These are phyloP conservation scores for Cygnus olor DNA, from an alignment of 2,797 vertebrate genomes.

Conservation along the genomic window DNA sequence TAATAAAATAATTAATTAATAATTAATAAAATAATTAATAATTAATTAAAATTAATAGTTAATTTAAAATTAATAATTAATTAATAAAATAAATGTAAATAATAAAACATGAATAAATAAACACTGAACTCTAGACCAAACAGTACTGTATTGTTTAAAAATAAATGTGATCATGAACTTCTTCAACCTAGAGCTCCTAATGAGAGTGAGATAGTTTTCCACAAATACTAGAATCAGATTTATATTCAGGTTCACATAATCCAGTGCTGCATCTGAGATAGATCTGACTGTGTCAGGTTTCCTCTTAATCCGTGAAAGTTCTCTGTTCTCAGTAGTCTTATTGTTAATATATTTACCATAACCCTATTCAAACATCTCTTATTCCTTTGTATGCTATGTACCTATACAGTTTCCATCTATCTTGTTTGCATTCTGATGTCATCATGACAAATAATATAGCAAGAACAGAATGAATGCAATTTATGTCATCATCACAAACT, in stretches of 20 bases:
- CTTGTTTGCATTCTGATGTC: background rate
- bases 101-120: background rate
- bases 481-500: background rate
- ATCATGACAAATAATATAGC: background rate
- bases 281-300: background rate
- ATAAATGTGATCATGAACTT: background rate
- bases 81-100: background rate
- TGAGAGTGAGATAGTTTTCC: background rate
- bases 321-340: background rate
- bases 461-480: background rate
- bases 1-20: too few relatives aligned
- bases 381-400: background rate
- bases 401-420: background rate
- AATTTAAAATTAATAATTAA: too few relatives aligned
- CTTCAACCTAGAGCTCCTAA: background rate
- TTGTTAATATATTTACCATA: background rate
- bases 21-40: too few relatives aligned
- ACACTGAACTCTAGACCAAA: background rate
- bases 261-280: background rate
- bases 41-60: too few relatives aligned
- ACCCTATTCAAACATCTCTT: background rate
- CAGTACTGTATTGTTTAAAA: background rate
- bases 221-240: background rate
- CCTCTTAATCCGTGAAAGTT: background rate
- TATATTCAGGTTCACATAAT: background rate